A percentile compares a stretch with the other conserved stretches of the same genome.
phyloP scores from a whole-genome alignment of 2,113 vertebrate species.

The Alaudala cheleensis region DNA sequence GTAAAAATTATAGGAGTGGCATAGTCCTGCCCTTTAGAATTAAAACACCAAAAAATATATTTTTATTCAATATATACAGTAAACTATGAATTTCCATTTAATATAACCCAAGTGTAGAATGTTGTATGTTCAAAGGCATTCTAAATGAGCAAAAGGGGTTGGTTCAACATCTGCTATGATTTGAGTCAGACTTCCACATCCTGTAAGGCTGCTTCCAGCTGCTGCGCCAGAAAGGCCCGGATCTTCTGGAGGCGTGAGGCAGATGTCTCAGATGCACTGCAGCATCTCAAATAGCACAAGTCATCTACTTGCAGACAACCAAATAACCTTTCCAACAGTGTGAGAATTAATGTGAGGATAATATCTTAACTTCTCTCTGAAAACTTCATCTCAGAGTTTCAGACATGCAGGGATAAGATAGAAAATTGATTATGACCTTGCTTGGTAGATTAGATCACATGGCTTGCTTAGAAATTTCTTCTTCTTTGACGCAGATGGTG shows the following conservation, averaged over 20 bases:
- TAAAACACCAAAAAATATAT: neutral
- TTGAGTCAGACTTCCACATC: neutral
- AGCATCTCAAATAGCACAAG: neutral
- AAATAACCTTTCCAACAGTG: neutral
- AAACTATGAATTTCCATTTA: neutral
- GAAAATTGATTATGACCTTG: neutral
- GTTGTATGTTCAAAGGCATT: neutral
- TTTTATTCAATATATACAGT: neutral
- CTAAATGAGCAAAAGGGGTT: neutral
- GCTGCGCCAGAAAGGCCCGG: neutral
- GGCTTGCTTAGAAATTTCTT: neutral
- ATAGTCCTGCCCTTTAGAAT: neutral
- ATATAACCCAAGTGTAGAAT: neutral
- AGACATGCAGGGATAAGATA: neutral
- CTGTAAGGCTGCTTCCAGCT: neutral
- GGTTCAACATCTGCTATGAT: neutral
- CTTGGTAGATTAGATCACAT: neutral
- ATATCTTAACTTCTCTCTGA: neutral
- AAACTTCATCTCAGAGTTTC: neutral
- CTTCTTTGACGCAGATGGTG: neutral
- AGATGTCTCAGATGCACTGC: neutral
- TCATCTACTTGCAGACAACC: neutral
- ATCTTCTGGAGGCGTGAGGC: neutral
- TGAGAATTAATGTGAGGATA: neutral
- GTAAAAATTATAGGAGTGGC: neutral